Conservation (phyloP, 2,888 invertebrate genomes). For the Sinelater perroti region DNA sequence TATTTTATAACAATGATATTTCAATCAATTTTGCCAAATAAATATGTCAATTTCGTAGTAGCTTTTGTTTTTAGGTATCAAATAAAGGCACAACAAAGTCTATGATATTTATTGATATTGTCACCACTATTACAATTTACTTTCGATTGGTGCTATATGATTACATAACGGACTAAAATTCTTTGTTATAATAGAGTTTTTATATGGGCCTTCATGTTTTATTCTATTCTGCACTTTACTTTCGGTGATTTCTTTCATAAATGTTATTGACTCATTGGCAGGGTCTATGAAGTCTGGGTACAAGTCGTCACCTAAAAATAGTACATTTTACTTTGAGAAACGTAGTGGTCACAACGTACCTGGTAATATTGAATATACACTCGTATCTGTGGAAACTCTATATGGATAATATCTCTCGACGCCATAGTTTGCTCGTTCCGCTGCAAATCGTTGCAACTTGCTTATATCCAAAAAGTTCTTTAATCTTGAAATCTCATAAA, state of each 20-base stretch:
- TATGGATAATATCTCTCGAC: slow-evolving; percentile 59
- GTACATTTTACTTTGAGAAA: too few species aligned
- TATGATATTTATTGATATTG: too few species aligned
- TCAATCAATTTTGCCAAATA: slow-evolving; percentile 54
- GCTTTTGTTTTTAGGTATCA: not conserved
- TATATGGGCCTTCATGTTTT: slow-evolving; percentile 40
- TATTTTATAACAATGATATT: slow-evolving; percentile 53
- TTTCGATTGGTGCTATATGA: slow-evolving; percentile 46
- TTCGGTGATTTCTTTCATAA: slow-evolving; percentile 55
- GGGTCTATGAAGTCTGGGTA: slow-evolving; percentile 59
- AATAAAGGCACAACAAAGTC: not conserved
- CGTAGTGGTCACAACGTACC: slow-evolving; percentile 44
- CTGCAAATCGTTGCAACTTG: slow-evolving; percentile 68
- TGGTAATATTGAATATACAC: slow-evolving; percentile 47
- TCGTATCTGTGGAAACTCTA: slow-evolving; percentile 50
- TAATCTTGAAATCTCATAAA: slow-evolving; percentile 76
- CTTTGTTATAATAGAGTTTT: slow-evolving; percentile 40
- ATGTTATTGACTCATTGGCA: slow-evolving; percentile 44
- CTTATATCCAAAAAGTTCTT: slow-evolving; percentile 66
- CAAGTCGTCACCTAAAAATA: slow-evolving; percentile 62
- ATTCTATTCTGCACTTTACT: slow-evolving; percentile 46
- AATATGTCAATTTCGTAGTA: slow-evolving; percentile 49
- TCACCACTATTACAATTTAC: slow-evolving; percentile 23
- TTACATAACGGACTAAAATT: slow-evolving; percentile 48
- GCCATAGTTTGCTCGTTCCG: slow-evolving; percentile 65